Percentiles rank a stretch among this genome's conserved stretches.
These are phyloP conservation scores for Syrrhaptes paradoxus DNA, from an alignment of 2,113 vertebrate species.

Conservation along the genomic window DNA sequence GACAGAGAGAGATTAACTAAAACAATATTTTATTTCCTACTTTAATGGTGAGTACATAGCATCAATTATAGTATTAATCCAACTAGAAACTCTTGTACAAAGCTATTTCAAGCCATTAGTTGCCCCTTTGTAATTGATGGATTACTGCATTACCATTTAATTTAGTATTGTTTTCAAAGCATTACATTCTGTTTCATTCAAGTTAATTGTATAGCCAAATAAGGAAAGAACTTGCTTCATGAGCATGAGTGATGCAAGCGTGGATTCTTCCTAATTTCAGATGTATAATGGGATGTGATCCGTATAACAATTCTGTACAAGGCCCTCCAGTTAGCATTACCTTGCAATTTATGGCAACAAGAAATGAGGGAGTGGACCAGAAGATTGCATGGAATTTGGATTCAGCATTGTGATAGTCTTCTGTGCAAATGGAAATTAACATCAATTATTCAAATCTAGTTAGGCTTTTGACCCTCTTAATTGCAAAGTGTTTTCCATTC, in stretches of 20 bases:
- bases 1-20: slow-evolving; percentile 72
- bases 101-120: slow-evolving; percentile 74
- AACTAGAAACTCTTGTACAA: slow-evolving; percentile 73
- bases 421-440: slow-evolving; percentile 55
- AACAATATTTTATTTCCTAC: slow-evolving; percentile 75
- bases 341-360: slow-evolving; percentile 1
- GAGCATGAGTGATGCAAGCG: slow-evolving; percentile 43
- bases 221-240: slow-evolving; percentile 66
- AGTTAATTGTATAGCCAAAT: slow-evolving; percentile 75
- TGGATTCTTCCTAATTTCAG: slow-evolving; percentile 45
- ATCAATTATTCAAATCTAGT: slow-evolving; percentile 45
- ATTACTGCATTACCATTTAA: slow-evolving; percentile 79
- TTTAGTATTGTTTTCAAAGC: slow-evolving; percentile 80
- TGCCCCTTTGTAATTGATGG: slow-evolving; percentile 71
- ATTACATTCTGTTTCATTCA: slow-evolving; percentile 69
- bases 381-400: slow-evolving; percentile 33
- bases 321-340: slow-evolving; percentile 1
- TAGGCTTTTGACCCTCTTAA: slow-evolving; percentile 58
- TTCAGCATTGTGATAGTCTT: slow-evolving; percentile 22
- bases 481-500: slow-evolving; percentile 49
- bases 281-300: slow-evolving; percentile 46
- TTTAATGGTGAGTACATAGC: slow-evolving; percentile 68
- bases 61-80: slow-evolving; percentile 79
- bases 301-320: background rate
- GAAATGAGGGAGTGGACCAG: slow-evolving; percentile 20